Evolutionary conservation across 1,140 invertebrate species (phyloP), one percentile per base, ranked within the genome.

Genomic region (Apis dorsata): DNA sequence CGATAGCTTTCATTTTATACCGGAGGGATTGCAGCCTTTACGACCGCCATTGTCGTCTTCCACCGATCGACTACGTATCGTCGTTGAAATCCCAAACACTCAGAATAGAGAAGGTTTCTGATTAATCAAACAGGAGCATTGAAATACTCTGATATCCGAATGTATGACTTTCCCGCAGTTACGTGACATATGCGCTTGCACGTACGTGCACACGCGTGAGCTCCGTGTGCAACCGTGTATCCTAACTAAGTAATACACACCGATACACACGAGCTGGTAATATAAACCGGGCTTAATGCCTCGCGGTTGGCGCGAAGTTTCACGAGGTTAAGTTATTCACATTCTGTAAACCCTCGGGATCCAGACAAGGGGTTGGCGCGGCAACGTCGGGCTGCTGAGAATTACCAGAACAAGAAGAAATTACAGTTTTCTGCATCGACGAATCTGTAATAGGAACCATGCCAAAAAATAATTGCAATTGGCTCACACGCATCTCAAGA

Each of bases 271-370:
- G 60, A 24, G 24, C 57, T 72, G 24, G 70, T 84, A 87, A 78
- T 86, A 59, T 83, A 85, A 86, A 85, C 62, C 71, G 59, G 77
- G 60, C 73, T 88, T 88, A 88, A 88, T 88, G 86, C 68, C 83
- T 80, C 66, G 84, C 77, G 80, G 84, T 77, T 75, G 74, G 34
- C 80, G 57, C 53, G 19, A 86, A 88, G 76, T 88, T 88, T 82
- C 79, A 28, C 71, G 51, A 65, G 55, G 65, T 85, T 83, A 88
- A 88, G 81, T 88, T 81, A 83, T 84, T 83, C 87, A 77, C 80
- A 86, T 88, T 88, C 80, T 71, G 73, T 79, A 75, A 88, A 65
- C 81, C 73, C 51, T 68, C 57, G 66, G 70, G 75, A 76, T 60
- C 21, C 49, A 53, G 34, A 60, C 1, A 21, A 71, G 49, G 28